Evolutionary conservation across 2,888 invertebrate species (phyloP).

Genomic region (Polydrusus cervinus): DNA sequence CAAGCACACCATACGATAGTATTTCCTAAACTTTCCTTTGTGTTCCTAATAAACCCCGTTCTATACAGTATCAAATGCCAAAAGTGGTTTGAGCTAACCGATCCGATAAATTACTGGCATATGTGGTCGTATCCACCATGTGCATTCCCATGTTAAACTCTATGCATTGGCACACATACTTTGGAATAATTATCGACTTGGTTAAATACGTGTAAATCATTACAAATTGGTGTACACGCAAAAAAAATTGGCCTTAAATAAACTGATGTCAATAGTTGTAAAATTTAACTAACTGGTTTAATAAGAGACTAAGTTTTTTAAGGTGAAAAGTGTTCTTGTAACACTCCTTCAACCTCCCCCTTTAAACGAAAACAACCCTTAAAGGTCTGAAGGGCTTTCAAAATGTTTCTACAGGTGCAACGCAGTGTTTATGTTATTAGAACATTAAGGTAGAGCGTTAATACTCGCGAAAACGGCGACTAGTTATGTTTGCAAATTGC

Average conservation of each 20-base stretch:
- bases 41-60: not conserved
- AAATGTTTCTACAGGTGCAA: constrained; percentile 12
- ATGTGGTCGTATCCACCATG: constrained; percentile 35
- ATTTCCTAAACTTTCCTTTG: too few relatives aligned
- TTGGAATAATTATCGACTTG: constrained; percentile 32
- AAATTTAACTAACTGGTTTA: too few relatives aligned
- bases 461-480: constrained; percentile 32
- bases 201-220: constrained; percentile 16
- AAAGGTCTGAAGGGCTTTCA: not conserved
- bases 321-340: too few relatives aligned
- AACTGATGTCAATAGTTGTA: too few relatives aligned
- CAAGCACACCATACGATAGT: too few relatives aligned
- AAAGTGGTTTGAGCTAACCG: constrained; percentile 49
- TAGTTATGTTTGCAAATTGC: constrained; percentile 40
- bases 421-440: constrained; percentile 32
- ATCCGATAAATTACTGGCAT: constrained; percentile 52
- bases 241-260: too few relatives aligned
- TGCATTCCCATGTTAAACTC: constrained; percentile 47
- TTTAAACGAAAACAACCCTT: too few relatives aligned
- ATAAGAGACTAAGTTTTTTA: too few relatives aligned
- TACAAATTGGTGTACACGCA: too few relatives aligned
- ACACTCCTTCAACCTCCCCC: too few relatives aligned
- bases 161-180: constrained; percentile 43
- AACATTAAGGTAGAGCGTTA: constrained; percentile 34
- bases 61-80: constrained; percentile 47